phyloP scores from a whole-genome alignment of 1,140 invertebrate genomes.

The Apocrypta bakeri region DNA sequence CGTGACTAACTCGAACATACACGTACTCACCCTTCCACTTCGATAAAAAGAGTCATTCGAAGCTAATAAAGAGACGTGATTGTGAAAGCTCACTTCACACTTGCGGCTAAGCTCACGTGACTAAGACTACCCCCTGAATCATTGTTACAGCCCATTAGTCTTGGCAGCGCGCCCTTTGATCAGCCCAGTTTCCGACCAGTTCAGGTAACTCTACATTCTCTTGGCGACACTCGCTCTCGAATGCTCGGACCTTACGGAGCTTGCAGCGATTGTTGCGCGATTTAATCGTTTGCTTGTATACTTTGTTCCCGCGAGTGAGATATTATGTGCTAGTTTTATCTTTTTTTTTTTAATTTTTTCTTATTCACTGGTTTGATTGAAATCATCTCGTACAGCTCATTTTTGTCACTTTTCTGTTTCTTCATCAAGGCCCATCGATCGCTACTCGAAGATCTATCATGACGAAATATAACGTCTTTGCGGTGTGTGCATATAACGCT shows the following conservation, averaged over 20 bases:
- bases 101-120: background rate
- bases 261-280: background rate
- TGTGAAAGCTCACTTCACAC: constrained; percentile 23
- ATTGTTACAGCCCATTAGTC: constrained; percentile 65
- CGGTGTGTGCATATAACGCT: background rate
- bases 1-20: constrained; percentile 22
- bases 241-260: background rate
- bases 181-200: constrained; percentile 70
- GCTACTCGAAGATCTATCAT: background rate
- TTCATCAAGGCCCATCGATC: background rate
- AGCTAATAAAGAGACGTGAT: constrained; percentile 14
- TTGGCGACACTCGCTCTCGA: background rate
- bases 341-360: background rate
- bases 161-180: constrained; percentile 71
- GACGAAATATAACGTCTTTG: background rate
- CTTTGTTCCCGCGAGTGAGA: background rate
- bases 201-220: constrained; percentile 67
- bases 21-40: background rate
- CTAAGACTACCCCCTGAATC: background rate
- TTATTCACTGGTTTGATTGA: background rate
- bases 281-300: too few species aligned
- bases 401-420: background rate
- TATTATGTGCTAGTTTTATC: background rate
- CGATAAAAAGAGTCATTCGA: background rate
- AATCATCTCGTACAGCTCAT: background rate